These are phyloP conservation scores for Ranitomeya imitator DNA, from an alignment of 2,113 vertebrate species.

Conservation along the genomic window DNA sequence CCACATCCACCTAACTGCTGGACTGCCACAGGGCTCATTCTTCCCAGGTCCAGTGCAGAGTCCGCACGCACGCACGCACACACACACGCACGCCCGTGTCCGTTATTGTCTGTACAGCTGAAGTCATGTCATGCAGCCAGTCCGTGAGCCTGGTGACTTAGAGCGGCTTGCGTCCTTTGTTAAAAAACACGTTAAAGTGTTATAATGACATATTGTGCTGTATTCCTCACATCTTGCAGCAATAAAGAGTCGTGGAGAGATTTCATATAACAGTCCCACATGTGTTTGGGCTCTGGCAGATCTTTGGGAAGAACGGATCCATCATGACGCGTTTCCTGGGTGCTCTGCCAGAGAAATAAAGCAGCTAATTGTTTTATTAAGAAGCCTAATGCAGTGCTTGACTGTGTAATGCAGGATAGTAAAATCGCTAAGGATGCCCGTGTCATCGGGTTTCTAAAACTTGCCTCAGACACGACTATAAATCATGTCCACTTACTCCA, in stretches of 20 bases:
- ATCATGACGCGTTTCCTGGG: background rate
- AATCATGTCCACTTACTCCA: background rate
- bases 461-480: background rate
- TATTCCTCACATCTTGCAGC: background rate
- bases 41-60: no score
- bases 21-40: no score
- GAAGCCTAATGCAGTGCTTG: background rate
- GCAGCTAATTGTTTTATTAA: slow-evolving; percentile 19
- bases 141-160: no score
- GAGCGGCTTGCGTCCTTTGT: no score
- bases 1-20: no score
- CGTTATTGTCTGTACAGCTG: no score
- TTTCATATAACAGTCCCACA: background rate
- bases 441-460: background rate
- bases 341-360: background rate
- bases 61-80: no score
- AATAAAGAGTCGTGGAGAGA: background rate
- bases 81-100: no score
- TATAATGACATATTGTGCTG: slow-evolving; percentile 19
- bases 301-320: slow-evolving; percentile 8
- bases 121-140: no score
- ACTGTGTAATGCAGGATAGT: background rate
- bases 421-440: background rate
- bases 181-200: background rate
- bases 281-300: slow-evolving; percentile 25